Evolutionary conservation across 2,888 invertebrate genomes (phyloP).

Genomic region (Gastrophysa polygoni): DNA sequence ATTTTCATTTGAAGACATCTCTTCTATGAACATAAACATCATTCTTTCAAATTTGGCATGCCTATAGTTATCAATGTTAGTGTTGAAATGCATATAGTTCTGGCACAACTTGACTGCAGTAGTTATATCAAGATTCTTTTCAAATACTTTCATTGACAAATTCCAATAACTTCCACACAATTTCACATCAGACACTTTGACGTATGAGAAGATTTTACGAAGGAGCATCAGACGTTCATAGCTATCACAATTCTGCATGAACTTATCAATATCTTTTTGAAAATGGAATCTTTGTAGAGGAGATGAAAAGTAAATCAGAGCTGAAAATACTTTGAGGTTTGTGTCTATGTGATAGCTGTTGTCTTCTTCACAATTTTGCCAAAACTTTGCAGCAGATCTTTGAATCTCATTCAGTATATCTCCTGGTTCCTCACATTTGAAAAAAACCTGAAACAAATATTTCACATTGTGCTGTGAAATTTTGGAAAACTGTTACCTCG

Average conservation of each 20-base stretch:
- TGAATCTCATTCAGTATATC: conserved; percentile 56
- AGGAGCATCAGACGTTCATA: conserved; percentile 51
- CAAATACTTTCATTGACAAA: conserved; percentile 52
- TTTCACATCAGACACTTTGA: conserved; percentile 59
- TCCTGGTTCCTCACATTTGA: conserved; percentile 62
- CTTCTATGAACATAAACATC: conserved; percentile 54
- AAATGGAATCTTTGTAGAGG: conserved; percentile 57
- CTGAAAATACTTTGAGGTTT: conserved; percentile 56
- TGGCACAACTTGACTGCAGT: conserved; percentile 57
- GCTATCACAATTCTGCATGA: conserved; percentile 48
- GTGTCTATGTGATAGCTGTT: conserved; percentile 33
- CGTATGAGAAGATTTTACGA: conserved; percentile 57
- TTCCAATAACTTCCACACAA: conserved; percentile 61
- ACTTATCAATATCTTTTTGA: conserved; percentile 52
- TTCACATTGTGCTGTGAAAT: background rate
- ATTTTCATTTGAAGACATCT: conserved; percentile 50
- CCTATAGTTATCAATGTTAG: conserved; percentile 61
- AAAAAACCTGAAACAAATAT: conserved; percentile 51
- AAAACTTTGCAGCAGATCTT: conserved; percentile 53
- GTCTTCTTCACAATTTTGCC: conserved; percentile 51
- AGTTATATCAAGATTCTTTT: conserved; percentile 43
- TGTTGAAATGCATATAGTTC: conserved; percentile 63
- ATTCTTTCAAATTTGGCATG: conserved; percentile 59
- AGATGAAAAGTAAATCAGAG: conserved; percentile 57
- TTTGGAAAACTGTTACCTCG: conserved; percentile 47